Evolutionary conservation across 64 coral and sea anemone genomes (phyloP).

Genomic region (Stichodactyla helianthus): DNA sequence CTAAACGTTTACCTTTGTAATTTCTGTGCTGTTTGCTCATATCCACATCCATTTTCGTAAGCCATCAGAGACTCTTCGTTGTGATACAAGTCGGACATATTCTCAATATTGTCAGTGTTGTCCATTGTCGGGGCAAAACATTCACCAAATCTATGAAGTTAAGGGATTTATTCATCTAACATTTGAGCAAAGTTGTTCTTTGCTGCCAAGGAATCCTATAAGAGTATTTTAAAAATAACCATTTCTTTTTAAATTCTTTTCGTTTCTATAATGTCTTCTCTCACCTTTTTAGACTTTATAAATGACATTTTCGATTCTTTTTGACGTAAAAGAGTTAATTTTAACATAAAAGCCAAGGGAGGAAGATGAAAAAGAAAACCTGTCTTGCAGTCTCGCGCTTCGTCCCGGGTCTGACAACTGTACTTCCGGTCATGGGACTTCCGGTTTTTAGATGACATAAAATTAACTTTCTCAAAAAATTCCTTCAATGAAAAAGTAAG

Average conservation of each 20-base stretch:
- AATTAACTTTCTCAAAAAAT: neutral
- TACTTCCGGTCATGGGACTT: neutral
- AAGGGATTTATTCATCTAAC: neutral
- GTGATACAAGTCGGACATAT: slow-evolving; percentile 1
- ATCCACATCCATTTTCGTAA: neutral
- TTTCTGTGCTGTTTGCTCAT: neutral
- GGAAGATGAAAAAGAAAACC: no score
- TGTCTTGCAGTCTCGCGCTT: no score
- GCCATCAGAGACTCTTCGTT: neutral
- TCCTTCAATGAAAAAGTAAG: neutral
- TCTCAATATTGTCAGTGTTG: neutral
- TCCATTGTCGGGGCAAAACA: neutral
- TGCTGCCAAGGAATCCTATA: neutral
- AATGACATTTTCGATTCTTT: no score
- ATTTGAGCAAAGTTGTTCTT: neutral
- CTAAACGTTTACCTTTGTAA: no score
- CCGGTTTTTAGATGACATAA: neutral
- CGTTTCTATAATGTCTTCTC: no score
- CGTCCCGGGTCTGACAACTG: no score
- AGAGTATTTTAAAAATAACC: no score
- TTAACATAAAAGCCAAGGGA: neutral
- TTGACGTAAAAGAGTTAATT: no score
- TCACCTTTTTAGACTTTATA: no score
- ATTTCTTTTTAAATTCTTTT: no score
- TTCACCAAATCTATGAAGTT: neutral